Conservation (phyloP, 2,888 invertebrate genomes). For the Thalpophila matura region DNA sequence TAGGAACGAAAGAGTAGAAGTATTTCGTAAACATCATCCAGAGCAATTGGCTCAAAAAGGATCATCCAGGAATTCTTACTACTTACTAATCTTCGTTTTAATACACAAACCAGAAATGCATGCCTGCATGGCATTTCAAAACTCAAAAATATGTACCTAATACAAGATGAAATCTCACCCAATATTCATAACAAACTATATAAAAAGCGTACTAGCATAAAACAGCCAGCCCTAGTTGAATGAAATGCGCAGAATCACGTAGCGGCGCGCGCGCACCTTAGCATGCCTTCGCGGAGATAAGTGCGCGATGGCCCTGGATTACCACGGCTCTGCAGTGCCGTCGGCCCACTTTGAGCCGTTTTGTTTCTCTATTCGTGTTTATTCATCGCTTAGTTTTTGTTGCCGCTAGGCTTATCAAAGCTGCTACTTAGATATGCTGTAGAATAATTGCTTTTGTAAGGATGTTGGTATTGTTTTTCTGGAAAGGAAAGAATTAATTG, state of each 20-base stretch:
- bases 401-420: constrained; percentile 43
- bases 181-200: background rate
- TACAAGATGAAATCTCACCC: background rate
- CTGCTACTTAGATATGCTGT: constrained; percentile 48
- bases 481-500: constrained; percentile 14
- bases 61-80: too few species aligned
- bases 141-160: background rate
- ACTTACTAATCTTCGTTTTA: too few species aligned
- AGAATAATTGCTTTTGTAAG: constrained; percentile 44
- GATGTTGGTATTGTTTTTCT: constrained; percentile 6
- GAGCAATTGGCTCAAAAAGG: background rate
- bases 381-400: constrained; percentile 56
- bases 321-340: constrained; percentile 47
- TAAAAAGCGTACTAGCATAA: background rate
- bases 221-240: constrained; percentile 57
- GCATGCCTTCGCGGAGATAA: constrained; percentile 63
- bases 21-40: background rate
- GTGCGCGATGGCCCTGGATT: constrained; percentile 68
- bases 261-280: constrained; percentile 61
- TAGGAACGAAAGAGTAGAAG: background rate
- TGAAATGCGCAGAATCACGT: constrained; percentile 65
- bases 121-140: background rate
- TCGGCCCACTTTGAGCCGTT: constrained; percentile 51
- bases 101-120: too few species aligned
- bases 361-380: constrained; percentile 60